Conservation (phyloP, 2,888 invertebrate species). For the Pemphredon lugubris region DNA sequence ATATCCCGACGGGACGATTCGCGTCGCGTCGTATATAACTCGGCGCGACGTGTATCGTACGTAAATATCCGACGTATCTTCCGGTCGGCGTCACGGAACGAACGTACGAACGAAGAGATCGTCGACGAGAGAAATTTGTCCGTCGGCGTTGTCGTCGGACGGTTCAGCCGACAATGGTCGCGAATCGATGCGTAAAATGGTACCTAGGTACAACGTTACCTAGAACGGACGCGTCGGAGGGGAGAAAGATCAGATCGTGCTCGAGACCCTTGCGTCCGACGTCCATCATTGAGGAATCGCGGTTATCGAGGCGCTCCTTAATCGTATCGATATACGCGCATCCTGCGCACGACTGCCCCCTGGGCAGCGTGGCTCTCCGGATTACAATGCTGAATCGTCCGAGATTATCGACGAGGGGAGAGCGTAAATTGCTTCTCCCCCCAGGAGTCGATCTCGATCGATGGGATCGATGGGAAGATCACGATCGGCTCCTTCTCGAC, state of each 20-base stretch:
- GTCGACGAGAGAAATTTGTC: neutral
- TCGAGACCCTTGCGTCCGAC: no score
- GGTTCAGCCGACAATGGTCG: constrained; percentile 8
- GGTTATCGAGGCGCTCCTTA: constrained; percentile 48
- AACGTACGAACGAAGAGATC: no score
- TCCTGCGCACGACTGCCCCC: constrained; percentile 24
- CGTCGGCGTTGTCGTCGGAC: neutral
- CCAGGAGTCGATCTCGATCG: constrained; percentile 39
- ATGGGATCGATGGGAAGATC: constrained; percentile 19
- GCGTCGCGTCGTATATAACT: no score
- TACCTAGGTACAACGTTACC: neutral
- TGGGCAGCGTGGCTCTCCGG: constrained; percentile 34
- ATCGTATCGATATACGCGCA: constrained; percentile 51
- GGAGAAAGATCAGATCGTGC: no score
- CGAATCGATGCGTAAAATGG: constrained; percentile 15
- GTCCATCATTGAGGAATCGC: constrained; percentile 29
- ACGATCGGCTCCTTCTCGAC: no score
- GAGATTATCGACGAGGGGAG: constrained; percentile 52
- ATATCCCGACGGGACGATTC: no score
- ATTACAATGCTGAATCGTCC: constrained; percentile 39
- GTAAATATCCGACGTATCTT: no score
- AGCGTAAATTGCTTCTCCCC: constrained; percentile 49
- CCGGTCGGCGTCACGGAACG: no score
- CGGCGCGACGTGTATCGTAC: no score
- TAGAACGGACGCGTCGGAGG: no score